Base-by-base conservation (phyloP, 1,140 invertebrate genomes). In the Temnothorax longispinosus region DNA sequence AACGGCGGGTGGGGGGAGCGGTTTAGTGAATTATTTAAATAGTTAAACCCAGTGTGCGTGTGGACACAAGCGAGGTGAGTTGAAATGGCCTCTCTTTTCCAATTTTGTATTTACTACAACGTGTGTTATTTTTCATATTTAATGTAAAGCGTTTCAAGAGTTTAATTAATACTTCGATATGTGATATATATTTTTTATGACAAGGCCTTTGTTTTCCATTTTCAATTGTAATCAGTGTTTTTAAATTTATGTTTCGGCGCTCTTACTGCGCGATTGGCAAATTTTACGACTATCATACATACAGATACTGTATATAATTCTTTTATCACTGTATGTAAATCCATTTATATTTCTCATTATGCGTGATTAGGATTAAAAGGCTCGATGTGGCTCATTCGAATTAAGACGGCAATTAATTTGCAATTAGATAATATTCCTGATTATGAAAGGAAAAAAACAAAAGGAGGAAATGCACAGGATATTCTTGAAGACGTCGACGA, bases 11-110 rank as follows among this genome's bases (percentile, higher is more conserved):
- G 32, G 27, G 27, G 65, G 41, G 2, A 69, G 41, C 35, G 65
- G 65, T 7, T 47, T 56, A 32, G n/a, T 13, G 38, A 82, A 82
- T 74, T 74, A 35, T 74, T 74, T 50, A 47, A 74, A 74, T 84
- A 60, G 32, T 41, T 21, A 44, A 18, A n/a, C 3, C 41, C 67
- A 11, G 35, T 35, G 21, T n/a, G 18, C 35, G 7, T 2, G 50
- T 2, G 50, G 27, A 21, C 21, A 69, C 10, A 4, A 47, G 10
- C 11, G 44, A 27, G 18, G 13, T 41, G 35, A 15, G 5, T 13
- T 69, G 10, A 18, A 67, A 52, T 21, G 4, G 41, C 41, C 10
- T 35, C 38, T 32, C 41, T 74, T 84, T 84, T 84, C 6, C 80
- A n/a, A 60, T 60, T 72, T 50, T 80, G 21, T 62, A 47, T 84